Evolutionary conservation across 1,140 invertebrate species (phyloP).

Genomic region (Euglossa dilemma): DNA sequence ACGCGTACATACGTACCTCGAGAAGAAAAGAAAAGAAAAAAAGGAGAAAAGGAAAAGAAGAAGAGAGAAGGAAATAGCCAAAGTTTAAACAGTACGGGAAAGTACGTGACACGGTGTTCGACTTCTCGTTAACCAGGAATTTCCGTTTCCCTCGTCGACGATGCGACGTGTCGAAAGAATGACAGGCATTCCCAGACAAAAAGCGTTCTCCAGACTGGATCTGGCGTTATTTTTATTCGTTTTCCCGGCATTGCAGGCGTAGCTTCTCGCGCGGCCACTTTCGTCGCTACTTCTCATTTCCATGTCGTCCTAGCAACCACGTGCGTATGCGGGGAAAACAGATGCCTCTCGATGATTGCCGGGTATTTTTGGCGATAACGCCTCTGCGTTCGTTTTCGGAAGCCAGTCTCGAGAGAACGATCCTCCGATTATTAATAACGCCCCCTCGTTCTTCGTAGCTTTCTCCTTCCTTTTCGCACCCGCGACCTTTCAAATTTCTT

Average conservation of each 20-base stretch:
- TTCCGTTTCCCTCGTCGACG: no score
- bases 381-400: constrained; percentile 37
- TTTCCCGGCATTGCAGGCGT: constrained; percentile 51
- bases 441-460: neutral
- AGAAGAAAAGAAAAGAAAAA: neutral
- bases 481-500: neutral
- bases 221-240: constrained; percentile 56
- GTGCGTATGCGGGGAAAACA: constrained; percentile 62
- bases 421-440: neutral
- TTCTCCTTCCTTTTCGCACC: neutral
- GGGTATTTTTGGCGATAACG: constrained; percentile 64
- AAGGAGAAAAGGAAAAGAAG: neutral
- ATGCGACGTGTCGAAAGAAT: constrained; percentile 33
- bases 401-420: constrained; percentile 33
- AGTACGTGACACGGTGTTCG: neutral
- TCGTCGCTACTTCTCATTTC: constrained; percentile 10
- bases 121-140: neutral
- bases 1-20: neutral
- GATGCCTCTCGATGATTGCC: constrained; percentile 65
- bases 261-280: constrained; percentile 60
- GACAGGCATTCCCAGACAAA: constrained; percentile 32
- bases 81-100: no score
- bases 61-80: neutral
- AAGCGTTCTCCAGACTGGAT: constrained; percentile 9
- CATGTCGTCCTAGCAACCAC: constrained; percentile 32